These are phyloP conservation scores for Pseudorhombus dupliciocellatus DNA, from an alignment of 2,113 vertebrate species.

Conservation along the genomic window DNA sequence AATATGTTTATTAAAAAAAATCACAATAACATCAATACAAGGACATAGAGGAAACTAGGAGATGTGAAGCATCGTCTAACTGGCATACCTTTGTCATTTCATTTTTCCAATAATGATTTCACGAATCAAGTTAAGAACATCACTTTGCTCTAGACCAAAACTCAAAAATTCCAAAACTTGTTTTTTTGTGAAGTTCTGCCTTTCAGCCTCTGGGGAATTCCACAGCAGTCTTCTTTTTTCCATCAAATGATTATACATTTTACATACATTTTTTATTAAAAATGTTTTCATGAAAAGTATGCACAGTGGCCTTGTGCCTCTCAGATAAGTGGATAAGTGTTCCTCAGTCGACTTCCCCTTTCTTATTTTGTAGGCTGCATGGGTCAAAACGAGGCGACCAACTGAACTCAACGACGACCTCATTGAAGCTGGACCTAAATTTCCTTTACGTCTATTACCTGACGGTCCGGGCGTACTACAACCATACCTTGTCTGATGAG, in stretches of 20 bases:
- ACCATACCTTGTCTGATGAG: background rate
- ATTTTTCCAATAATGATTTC: background rate
- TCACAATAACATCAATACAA: background rate
- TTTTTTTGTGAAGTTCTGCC: too few species aligned
- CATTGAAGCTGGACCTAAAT: background rate
- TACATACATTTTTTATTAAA: too few species aligned
- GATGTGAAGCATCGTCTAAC: background rate
- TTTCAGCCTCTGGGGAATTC: too few species aligned
- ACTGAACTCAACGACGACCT: background rate
- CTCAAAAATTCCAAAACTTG: background rate
- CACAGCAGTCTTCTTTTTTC: too few species aligned
- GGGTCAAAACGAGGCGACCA: too few species aligned
- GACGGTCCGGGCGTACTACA: slow-evolving; percentile 27
- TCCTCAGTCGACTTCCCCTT: too few species aligned
- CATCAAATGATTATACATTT: too few species aligned
- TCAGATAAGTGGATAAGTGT: too few species aligned
- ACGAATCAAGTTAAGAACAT: background rate
- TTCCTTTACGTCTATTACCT: accelerated
- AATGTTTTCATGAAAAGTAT: too few species aligned
- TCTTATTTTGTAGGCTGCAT: slow-evolving; percentile 1
- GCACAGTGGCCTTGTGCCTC: too few species aligned
- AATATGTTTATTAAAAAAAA: too few species aligned
- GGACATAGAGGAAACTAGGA: background rate
- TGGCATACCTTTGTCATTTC: background rate
- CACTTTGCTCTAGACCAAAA: background rate